Base-by-base conservation (phyloP, 2,797 vertebrate genomes). In the Melanotaenia boesemani region DNA sequence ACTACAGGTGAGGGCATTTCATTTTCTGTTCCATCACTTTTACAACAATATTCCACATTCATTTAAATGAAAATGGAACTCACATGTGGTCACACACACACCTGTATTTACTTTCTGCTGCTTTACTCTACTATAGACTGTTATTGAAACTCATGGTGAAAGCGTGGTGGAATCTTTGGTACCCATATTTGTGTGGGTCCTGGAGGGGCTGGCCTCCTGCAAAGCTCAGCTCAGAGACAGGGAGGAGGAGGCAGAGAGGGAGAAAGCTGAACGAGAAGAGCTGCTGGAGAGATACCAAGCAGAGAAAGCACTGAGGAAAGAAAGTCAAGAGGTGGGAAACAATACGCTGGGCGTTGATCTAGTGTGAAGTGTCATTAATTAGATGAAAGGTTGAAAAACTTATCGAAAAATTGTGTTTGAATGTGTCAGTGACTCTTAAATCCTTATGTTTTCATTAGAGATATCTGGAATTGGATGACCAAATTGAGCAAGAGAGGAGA, bases 381-480 rank as follows among this genome's bases (percentile, higher is more conserved):
- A 24, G 1, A 24, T 22, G 10, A 52, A 26, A 18, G 26, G 2
- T 56, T 30, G 6, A 6, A 56, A 28, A 16, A 28, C 5, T 7
- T 55, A 12, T 13, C 2, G 24, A 16, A 57, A 60, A 75, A 3
- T 3, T 37, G 22, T 10, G 2, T 46, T 52, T 18, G 6, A 54
- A 4, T 20, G 22, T 56, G 11, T 41, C 36, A 39, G 55, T 46
- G 52, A 18, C 15, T 60, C 2, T 39, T 73, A 37, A 54, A 39
- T 28, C 4, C 4, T 52, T 72, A 7, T 78, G 46, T 63, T 76
- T 77, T 15, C 68, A 0, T 28, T 9, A 96, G 95, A 79, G 90
- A 58, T 95, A 93, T 86, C 81, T 95, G 75, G 95, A 96, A 84
- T 82, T 96, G 63, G 95, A 95, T 48, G 95, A 96, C 82, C 94